Evolutionary conservation across 2,888 invertebrate genomes (phyloP), one percentile per base, ranked within the genome.

Genomic region (Andrena dorsata): DNA sequence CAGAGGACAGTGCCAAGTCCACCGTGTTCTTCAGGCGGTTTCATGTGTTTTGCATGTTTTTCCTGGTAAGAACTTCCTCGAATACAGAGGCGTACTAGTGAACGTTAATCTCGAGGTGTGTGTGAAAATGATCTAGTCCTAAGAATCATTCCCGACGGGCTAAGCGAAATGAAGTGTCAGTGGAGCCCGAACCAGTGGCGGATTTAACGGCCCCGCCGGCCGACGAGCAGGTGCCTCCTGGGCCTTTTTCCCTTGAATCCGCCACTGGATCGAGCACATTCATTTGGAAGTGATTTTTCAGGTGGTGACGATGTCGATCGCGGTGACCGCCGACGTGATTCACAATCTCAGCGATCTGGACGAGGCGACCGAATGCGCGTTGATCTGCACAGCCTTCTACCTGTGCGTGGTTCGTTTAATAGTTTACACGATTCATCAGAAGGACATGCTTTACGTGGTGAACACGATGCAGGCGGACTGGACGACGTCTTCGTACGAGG

Each of bases 391-490:
- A 0, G 90, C 90, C 0, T 88, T 88, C 68, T 86, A 77, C 76
- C 82, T 93, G 3, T 63, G 83, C 16, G 2, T 90, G 1, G 58
- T 92, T 26, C 90, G 93, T 6, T 16, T 91, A 30, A 16, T 84
- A 7, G 77, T 90, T 4, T 92, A 90, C 58, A 71, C 85, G 32
- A 28, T 77, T 1, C 85, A 90, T 30, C 83, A 82, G 41, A 83
- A 85, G 64, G 90, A 92, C 16, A 84, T 93, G 77, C 58, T 74
- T 2, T 90, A 89, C 51, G 81, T 92, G 5, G 71, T 93, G 10
- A 85, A 90, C 4, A 88, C 78, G 1, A 93, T 93, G 89, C 83
- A 73, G 61, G 23, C 66, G 0, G 93, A 93, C 53, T 93, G 93
- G 93, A 30, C 47, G 8, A 16, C 66, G 7, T 82, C 89, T 0